Evolutionary conservation across 2,888 invertebrate genomes (phyloP), one percentile per base, ranked within the genome.

Genomic region (Acronicta psi): DNA sequence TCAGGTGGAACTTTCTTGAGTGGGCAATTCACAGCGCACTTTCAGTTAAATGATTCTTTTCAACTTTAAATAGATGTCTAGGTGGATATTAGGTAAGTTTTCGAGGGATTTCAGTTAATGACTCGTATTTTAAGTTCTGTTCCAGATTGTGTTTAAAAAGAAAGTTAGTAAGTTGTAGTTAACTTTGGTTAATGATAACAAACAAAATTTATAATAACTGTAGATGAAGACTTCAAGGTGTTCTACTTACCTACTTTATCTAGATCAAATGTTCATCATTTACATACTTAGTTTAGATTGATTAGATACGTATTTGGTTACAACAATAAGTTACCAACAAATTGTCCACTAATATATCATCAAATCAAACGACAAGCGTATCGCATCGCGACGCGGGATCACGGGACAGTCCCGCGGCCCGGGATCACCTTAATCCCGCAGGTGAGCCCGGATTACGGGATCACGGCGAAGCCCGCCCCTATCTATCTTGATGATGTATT

Each of bases 1-100:
- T 85, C 91, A 91, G 92, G 91, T 90, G 81, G 61, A 89, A 92
- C 75, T 92, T 92, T 82, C 75, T 77, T 85, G 86, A 89, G 87
- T 81, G 82, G 80, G 84, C 86, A 84, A 87, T 91, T 90, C 85
- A 84, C 78, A 73, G 79, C 66, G 80, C 80, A 84, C 79, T 86
- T 86, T 78, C 66, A 73, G 76, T 80, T 83, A 79, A 84, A 87
- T 76, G 87, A 82, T 85, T 84, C 85, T 84, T 83, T 75, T 41
- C 20, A 83, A 85, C 77, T 87, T 81, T 73, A 75, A 76, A 68
- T 75, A 76, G 59, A 65, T 74, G 74, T 80, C 73, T 75, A 75
- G 71, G 69, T 72, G 73, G 75, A 60, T 65, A 69, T 71, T 71
- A 64, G 56, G 17, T 63, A 69, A 78, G 72, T 79, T 74, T n/a